phyloP scores from a whole-genome alignment of 2,797 vertebrate genomes.

The Hemitrygon akajei region DNA sequence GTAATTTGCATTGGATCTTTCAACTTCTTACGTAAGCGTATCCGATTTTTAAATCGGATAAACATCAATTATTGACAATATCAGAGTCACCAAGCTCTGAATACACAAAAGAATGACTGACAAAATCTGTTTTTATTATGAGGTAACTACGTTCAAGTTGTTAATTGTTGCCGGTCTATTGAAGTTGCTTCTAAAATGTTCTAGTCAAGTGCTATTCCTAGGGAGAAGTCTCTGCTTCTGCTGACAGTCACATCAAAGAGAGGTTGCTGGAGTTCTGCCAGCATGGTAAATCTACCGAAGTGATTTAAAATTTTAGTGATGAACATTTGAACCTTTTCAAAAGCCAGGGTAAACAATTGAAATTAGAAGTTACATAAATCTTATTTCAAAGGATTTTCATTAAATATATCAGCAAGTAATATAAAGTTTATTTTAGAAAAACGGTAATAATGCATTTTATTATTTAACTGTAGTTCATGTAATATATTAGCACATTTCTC shows the following conservation, averaged over 20 bases:
- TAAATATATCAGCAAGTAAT: neutral
- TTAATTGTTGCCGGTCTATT: neutral
- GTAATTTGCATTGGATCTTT: neutral
- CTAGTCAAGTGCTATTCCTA: neutral
- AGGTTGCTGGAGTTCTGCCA: neutral
- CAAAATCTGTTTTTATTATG: neutral
- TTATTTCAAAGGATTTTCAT: neutral
- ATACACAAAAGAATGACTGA: neutral
- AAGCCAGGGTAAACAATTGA: neutral
- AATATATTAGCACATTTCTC: neutral
- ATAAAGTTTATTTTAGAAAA: neutral
- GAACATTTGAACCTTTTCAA: constrained; percentile 5
- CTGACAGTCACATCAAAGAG: neutral
- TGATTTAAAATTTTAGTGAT: neutral
- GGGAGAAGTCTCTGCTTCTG: neutral
- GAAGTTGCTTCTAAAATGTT: neutral
- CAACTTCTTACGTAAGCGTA: neutral
- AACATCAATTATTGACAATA: neutral
- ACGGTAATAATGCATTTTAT: neutral
- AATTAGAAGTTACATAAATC: neutral
- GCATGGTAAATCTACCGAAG: neutral
- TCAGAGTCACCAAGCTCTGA: neutral
- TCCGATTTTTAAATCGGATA: neutral
- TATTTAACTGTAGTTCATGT: neutral
- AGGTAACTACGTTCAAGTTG: neutral